Conservation (phyloP, 1,140 invertebrate species). For the Atta cephalotes region DNA sequence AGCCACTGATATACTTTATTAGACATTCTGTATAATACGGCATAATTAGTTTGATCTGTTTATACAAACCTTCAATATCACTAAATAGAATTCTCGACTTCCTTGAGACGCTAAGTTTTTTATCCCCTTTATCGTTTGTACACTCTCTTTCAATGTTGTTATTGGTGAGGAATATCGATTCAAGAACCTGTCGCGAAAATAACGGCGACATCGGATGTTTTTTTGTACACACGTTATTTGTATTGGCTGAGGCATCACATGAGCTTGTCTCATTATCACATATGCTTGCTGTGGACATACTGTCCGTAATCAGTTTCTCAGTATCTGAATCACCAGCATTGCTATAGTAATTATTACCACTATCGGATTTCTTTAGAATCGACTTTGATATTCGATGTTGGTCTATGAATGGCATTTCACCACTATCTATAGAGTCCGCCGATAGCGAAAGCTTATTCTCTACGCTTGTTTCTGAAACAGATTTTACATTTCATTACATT, state of each 20-base stretch:
- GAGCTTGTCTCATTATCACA: slow-evolving; percentile 85
- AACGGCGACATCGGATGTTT: slow-evolving; percentile 80
- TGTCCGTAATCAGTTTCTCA: slow-evolving; percentile 91
- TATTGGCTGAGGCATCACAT: slow-evolving; percentile 78
- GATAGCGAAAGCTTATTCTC: slow-evolving; percentile 91
- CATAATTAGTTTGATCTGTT: not conserved
- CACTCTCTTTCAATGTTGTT: slow-evolving; percentile 83
- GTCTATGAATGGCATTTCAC: slow-evolving; percentile 88
- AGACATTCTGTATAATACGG: not conserved
- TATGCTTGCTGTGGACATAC: slow-evolving; percentile 85
- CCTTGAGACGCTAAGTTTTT: slow-evolving; percentile 73
- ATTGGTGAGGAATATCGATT: slow-evolving; percentile 84
- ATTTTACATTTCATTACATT: slow-evolving; percentile 22
- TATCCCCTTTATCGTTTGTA: slow-evolving; percentile 67
- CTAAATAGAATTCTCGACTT: slow-evolving; percentile 76
- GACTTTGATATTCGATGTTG: slow-evolving; percentile 90
- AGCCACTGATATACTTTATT: not conserved
- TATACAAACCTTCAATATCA: slow-evolving; percentile 77
- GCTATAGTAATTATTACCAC: slow-evolving; percentile 84
- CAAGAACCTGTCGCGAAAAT: slow-evolving; percentile 82
- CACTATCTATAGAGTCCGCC: slow-evolving; percentile 90
- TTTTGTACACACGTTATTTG: slow-evolving; percentile 79
- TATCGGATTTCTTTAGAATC: slow-evolving; percentile 92
- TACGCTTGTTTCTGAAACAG: slow-evolving; percentile 86
- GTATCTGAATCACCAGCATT: slow-evolving; percentile 90